These are phyloP conservation scores for Lordiphosa fenestrarum DNA, from an alignment of 2,888 invertebrate genomes.

Conservation along the genomic window DNA sequence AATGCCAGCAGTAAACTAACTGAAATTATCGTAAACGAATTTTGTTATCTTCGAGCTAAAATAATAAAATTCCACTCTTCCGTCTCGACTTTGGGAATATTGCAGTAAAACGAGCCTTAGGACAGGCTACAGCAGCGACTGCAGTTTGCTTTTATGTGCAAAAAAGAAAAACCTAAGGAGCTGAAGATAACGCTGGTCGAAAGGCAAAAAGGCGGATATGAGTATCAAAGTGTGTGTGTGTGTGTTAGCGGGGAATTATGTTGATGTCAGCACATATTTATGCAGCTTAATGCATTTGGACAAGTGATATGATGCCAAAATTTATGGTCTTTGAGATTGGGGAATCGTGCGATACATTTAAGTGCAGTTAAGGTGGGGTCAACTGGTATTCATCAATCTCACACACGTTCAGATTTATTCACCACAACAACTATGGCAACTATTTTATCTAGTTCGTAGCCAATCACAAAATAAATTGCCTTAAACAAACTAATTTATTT, in stretches of 20 bases:
- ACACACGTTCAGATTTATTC: too few relatives aligned
- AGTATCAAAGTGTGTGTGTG: background rate
- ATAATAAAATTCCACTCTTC: conserved; percentile 40
- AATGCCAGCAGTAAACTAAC: conserved; percentile 29
- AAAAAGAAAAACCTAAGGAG: background rate
- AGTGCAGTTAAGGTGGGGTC: too few relatives aligned
- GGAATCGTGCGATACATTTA: too few relatives aligned
- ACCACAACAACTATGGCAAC: too few relatives aligned
- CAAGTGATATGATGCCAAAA: too few relatives aligned
- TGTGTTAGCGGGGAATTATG: conserved; percentile 27
- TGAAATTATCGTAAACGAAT: conserved; percentile 40
- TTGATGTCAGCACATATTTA: conserved; percentile 36
- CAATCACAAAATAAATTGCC: too few relatives aligned
- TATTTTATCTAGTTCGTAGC: too few relatives aligned
- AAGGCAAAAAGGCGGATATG: conserved; percentile 24
- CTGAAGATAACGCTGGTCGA: conserved; percentile 8
- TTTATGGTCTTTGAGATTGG: too few relatives aligned
- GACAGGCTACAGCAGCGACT: conserved; percentile 1
- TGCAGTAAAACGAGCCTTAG: conserved; percentile 1
- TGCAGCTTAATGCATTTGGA: conserved; percentile 34
- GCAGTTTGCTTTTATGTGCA: conserved; percentile 25
- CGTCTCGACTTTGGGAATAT: conserved; percentile 1
- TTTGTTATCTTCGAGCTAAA: conserved; percentile 39
- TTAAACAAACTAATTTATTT: too few relatives aligned
- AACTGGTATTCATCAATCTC: too few relatives aligned